Evolutionary conservation across 2,797 vertebrate genomes (phyloP), one percentile per base, ranked within the genome.

Genomic region (Gymnothorax reevesii): DNA sequence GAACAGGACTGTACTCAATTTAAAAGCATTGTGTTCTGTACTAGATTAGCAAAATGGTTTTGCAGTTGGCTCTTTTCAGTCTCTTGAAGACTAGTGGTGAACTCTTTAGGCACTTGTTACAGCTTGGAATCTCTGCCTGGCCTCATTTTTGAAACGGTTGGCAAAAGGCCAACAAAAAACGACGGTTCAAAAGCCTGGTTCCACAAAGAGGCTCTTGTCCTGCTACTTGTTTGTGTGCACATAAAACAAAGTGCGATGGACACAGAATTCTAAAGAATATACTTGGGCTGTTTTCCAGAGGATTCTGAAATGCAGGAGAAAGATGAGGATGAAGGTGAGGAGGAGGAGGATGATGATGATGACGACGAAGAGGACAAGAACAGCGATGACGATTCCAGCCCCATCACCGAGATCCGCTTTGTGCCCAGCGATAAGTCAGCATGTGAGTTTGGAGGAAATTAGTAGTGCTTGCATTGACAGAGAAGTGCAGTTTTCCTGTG

Each of bases 401-500:
- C 90, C 0, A 98, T 99, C 94, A 96, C 98, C 0, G 98, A 99
- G 91, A 97, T 99, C 89, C 94, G 98, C 90, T 99, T 99, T 85
- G 96, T 99, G n/a, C 98, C 98, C 2, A 93, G 92, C 0, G 97
- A 99, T 93, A 98, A 98, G 91, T 94, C 96, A 0, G 97, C 97
- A 60, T 92, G 98, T 97, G 92, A 95, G 97, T 92, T 60, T 4
- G 25, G 55, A 55, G n/a, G 49, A 86, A 86, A 57, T 1, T 22
- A 25, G 64, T 15, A 13, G 60, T 62, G 6, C 6, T n/a, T 25
- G 25, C 15, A 57, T 42, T 42, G 2, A 42, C 33, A 42, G 33
- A 42, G 33, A 42, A 42, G 33, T 42, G 33, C 33, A 42, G 33
- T 42, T 42, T 42, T 42, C 33, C 33, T 2, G 1, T 42, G 33